A percentile compares a stretch with the other conserved stretches of the same genome.
These are phyloP conservation scores for Caenorhabditis sinica DNA, from an alignment of 2,888 invertebrate genomes.

Conservation along the genomic window DNA sequence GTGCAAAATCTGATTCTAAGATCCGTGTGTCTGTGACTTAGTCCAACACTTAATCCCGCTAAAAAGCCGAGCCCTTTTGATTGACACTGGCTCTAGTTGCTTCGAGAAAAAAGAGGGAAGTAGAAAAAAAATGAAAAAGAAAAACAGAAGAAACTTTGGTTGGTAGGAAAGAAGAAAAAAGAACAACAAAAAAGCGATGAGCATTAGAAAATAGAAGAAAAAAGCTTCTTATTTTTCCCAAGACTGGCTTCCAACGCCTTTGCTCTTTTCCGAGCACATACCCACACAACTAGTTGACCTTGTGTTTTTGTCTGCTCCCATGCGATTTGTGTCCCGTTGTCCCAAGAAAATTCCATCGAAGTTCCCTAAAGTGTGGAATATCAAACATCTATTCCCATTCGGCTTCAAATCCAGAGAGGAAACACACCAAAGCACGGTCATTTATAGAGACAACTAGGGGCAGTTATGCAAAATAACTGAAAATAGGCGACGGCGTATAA, in stretches of 20 bases:
- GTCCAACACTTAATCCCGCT: constrained; percentile 2
- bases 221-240: constrained; percentile 1
- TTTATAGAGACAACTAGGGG: neutral
- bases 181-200: constrained; percentile 36
- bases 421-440: constrained; percentile 28
- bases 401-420: constrained; percentile 8
- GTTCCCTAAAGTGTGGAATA: constrained; percentile 13
- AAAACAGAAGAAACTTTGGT: constrained; percentile 22
- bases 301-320: constrained; percentile 50
- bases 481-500: neutral
- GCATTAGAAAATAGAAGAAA: constrained; percentile 28
- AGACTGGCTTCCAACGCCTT: constrained; percentile 38
- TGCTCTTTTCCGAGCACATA: constrained; percentile 41
- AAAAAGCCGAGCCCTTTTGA: constrained; percentile 15
- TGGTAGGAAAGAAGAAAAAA: constrained; percentile 10
- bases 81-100: constrained; percentile 21
- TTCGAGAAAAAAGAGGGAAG: neutral
- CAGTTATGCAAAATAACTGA: neutral
- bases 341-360: constrained; percentile 23
- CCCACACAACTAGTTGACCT: constrained; percentile 57
- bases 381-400: constrained; percentile 39
- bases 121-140: neutral
- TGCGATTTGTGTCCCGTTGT: constrained; percentile 36
- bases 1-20: constrained; percentile 15
- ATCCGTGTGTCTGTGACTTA: neutral